Evolutionary conservation across 1,140 invertebrate species (phyloP), one percentile per base, ranked within the genome.

Genomic region (Plodia interpunctella): DNA sequence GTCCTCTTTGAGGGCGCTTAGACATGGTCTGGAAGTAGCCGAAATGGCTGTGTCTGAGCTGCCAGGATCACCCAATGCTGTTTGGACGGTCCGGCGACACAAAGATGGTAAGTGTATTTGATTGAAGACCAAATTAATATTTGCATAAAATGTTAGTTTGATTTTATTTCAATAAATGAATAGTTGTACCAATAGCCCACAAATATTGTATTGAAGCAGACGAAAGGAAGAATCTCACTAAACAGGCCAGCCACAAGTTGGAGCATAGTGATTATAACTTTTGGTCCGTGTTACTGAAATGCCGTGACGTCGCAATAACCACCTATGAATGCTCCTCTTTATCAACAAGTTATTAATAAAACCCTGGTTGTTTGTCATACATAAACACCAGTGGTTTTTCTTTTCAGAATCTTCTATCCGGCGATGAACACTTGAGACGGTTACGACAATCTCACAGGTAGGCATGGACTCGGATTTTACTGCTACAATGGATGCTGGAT

Each of bases 11-110:
- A 90, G 98, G 76, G 97, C 99, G 0, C 90, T 99, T 2, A 92
- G 98, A 49, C 99, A 99, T 90, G 99, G 99, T 75, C 90, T 99
- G 11, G 98, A 99, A 92, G 98, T 96, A 1, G 97, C 98, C 0
- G 99, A 99, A 90, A 99, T 99, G 98, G 99, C 98, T 71, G 98
- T 99, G 3, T 99, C 98, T 52, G 98, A 99, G 89, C 90, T 99
- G 65, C 99, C 99, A 11, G 98, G 98, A 84, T 99, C 98, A 87
- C 99, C 99, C 9, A 99, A 99, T 91, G 98, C 98, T 77, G 99
- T 99, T 5, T 99, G 99, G 99, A 99, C 99, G 30, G 98, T 99
- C 0, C 98, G 99, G 87, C 93, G 95, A 80, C 94, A 97, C 87
- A 93, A 95, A 81, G 98, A 99, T 92, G 98, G 97, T 98, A 90